Conservation (phyloP, 1,140 invertebrate species). For the Aphelinus certus region DNA sequence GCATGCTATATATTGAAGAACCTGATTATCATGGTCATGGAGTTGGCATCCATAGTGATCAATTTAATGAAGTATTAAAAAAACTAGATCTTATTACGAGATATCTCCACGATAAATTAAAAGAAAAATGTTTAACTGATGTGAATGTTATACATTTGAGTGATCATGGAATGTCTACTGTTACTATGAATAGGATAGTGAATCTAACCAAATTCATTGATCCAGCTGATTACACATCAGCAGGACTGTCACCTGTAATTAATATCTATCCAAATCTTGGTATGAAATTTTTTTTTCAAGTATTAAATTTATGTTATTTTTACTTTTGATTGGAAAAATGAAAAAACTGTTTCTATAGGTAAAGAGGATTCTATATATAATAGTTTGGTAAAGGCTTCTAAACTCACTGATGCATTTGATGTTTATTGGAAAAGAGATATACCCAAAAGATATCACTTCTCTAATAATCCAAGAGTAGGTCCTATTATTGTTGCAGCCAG, state of each 20-base stretch:
- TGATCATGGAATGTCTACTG: conserved; percentile 78
- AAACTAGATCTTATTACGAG: conserved; percentile 69
- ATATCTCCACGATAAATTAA: conserved; percentile 69
- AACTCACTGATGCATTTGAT: conserved; percentile 62
- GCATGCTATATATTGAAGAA: conserved; percentile 78
- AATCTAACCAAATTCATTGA: conserved; percentile 70
- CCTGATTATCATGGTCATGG: conserved; percentile 73
- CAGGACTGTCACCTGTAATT: conserved; percentile 63
- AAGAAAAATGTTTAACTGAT: conserved; percentile 63
- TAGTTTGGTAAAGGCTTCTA: conserved; percentile 63
- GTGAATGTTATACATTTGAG: conserved; percentile 77
- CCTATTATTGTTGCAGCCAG: conserved; percentile 70
- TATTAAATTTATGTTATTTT: conserved; percentile 34
- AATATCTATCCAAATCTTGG: conserved; percentile 69
- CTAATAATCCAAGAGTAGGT: conserved; percentile 69
- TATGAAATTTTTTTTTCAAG: conserved; percentile 56
- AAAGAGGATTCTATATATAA: conserved; percentile 66
- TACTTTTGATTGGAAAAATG: conserved; percentile 1
- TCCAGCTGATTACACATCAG: conserved; percentile 61
- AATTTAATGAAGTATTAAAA: conserved; percentile 65
- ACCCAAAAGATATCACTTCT: conserved; percentile 70
- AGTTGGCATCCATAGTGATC: conserved; percentile 61
- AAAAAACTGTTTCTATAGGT: conserved; percentile 51
- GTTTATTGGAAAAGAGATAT: conserved; percentile 71
- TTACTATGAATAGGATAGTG: conserved; percentile 67